Evolutionary conservation across 92 coral and sea anemone genomes (phyloP), one percentile per base, ranked within the genome.

Genomic region (Anthopleura xanthogrammica): DNA sequence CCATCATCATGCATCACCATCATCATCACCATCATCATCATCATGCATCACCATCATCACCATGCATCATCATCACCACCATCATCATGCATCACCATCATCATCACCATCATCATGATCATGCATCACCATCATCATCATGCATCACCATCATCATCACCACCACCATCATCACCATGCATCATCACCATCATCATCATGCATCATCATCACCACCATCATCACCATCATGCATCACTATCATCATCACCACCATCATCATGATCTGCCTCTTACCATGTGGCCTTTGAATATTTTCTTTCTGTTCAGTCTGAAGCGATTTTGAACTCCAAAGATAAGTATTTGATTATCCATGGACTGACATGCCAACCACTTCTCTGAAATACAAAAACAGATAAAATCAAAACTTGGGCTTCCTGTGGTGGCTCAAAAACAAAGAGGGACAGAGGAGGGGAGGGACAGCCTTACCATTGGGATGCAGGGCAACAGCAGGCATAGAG

Each of bases 271-370:
- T 20, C 83, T 77, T 72, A 93, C 99, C 99, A 97, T 97, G 82
- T 97, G 99, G 48, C 99, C 99, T 85, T 94, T 97, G 80, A 97
- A 97, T 41, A 95, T 92, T 83, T 97, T 97, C 95, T 97, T 97
- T 66, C 95, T 90, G 80, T 97, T 97, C 48, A 92, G 92, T 70
- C 99, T 93, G 72, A 97, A 92, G 41, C 99, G 99, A 75, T 94
- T 97, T 70, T 91, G 98, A 13, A 94, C 98, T 23, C 97, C 98
- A 75, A 94, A 92, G 66, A 94, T 91, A 77, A 90, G 41, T 70
- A 97, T 94, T 79, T 97, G 99, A 79, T 97, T 97, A 85, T 97
- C 99, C 99, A 97, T 97, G 12, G 99, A 97, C 82, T 97, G 99
- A 79, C 99, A 94, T 3, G 98, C 98, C 87, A 97, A 60, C 99